Evolutionary conservation across 2,113 vertebrate genomes (phyloP).

Genomic region (Cheirogaleus medius): DNA sequence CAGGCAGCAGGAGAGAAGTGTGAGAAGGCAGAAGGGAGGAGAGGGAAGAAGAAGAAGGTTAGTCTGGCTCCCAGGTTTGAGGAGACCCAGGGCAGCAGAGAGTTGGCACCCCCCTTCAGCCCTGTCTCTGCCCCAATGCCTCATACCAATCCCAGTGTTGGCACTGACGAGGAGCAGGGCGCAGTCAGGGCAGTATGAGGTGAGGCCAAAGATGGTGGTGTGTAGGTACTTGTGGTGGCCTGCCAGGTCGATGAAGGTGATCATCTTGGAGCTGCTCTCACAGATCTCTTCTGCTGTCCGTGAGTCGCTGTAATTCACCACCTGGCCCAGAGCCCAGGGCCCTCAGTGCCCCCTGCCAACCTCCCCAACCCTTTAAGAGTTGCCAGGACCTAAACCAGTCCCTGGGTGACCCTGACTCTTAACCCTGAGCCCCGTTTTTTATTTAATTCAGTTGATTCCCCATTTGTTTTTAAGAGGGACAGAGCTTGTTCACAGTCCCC

Average conservation of each 20-base stretch:
- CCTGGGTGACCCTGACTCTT: slow-evolving; percentile 18
- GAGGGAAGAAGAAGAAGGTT: neutral
- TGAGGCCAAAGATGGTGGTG: slow-evolving; percentile 99
- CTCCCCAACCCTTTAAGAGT: slow-evolving; percentile 55
- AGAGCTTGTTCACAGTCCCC: neutral
- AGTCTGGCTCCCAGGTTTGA: neutral
- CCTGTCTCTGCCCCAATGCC: neutral
- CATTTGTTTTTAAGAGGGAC: neutral
- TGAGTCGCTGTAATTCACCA: slow-evolving; percentile 99
- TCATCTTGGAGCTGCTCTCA: slow-evolving; percentile 99
- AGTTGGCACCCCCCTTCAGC: neutral
- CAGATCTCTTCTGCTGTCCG: slow-evolving; percentile 98
- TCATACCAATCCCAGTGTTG: slow-evolving; percentile 97
- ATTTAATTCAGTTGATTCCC: neutral
- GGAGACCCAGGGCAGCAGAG: neutral
- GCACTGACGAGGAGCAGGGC: slow-evolving; percentile 98
- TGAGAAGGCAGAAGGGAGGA: neutral
- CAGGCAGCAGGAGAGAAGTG: neutral
- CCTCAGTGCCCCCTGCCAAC: slow-evolving; percentile 57
- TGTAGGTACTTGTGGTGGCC: slow-evolving; percentile 99
- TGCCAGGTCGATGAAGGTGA: slow-evolving; percentile 98
- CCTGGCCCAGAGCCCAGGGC: slow-evolving; percentile 83
- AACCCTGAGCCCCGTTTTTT: slow-evolving; percentile 41
- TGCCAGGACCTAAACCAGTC: slow-evolving; percentile 41
- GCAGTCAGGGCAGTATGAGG: slow-evolving; percentile 99